Evolutionary conservation across 2,888 invertebrate species (phyloP).

Genomic region (Aphidoletes aphidimyza): DNA sequence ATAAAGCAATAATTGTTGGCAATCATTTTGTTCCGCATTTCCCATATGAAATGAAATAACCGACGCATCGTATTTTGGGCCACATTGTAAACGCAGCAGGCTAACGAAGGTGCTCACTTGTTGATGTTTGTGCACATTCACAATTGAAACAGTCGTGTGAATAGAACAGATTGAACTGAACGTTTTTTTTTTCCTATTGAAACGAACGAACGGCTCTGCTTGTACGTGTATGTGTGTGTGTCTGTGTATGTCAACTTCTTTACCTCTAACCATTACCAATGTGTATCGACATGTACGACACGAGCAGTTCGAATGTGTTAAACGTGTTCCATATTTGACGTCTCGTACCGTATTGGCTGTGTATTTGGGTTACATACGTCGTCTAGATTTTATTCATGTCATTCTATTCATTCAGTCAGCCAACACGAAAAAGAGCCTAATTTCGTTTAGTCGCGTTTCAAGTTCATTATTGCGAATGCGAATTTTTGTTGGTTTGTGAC

Average conservation of each 20-base stretch:
- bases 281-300: background rate
- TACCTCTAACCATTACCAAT: background rate
- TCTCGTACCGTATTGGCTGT: background rate
- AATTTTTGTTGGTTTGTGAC: background rate
- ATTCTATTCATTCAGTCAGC: constrained; percentile 29
- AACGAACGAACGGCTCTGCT: background rate
- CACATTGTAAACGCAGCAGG: background rate
- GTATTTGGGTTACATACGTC: constrained; percentile 18
- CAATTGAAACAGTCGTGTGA: background rate
- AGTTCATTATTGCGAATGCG: constrained; percentile 18
- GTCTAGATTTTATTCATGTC: constrained; percentile 14
- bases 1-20: constrained; percentile 3
- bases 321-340: constrained; percentile 31
- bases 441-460: background rate
- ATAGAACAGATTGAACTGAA: background rate
- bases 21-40: background rate
- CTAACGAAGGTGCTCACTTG: background rate
- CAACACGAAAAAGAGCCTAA: background rate
- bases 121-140: constrained; percentile 10
- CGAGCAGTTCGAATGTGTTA: background rate
- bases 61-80: background rate
- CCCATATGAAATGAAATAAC: background rate
- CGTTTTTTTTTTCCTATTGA: background rate
- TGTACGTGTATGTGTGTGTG: background rate
- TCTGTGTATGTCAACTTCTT: background rate